phyloP scores from a whole-genome alignment of 2,888 invertebrate species.

The Melipona bicolor region DNA sequence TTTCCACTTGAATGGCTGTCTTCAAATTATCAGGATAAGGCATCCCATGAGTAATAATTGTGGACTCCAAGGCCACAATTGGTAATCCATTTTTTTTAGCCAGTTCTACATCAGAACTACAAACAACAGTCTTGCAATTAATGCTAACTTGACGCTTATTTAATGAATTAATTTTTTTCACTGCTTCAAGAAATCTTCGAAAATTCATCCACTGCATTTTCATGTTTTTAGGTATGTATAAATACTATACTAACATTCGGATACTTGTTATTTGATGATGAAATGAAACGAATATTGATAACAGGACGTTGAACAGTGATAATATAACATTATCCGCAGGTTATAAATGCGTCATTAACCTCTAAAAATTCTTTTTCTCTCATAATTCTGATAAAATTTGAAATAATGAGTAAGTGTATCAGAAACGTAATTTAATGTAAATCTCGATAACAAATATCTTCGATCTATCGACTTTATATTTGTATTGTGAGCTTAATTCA shows the following conservation, averaged over 20 bases:
- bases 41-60: conserved; percentile 99
- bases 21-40: conserved; percentile 96
- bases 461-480: conserved; percentile 13
- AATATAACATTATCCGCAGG: conserved; percentile 2
- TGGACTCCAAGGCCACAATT: conserved; percentile 97
- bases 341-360: neutral
- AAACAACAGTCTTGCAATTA: conserved; percentile 60
- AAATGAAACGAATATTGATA: neutral
- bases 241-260: neutral
- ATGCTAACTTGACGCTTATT: conserved; percentile 24
- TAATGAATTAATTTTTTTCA: neutral
- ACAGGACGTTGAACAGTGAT: neutral
- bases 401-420: neutral
- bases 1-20: conserved; percentile 93
- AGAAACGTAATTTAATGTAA: neutral
- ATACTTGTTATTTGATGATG: neutral
- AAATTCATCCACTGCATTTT: conserved; percentile 39
- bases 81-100: conserved; percentile 89
- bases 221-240: neutral
- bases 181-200: conserved; percentile 10
- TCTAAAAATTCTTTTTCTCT: neutral
- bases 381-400: neutral
- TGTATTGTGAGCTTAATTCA: neutral
- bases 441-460: conserved; percentile 10
- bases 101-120: conserved; percentile 86